These are phyloP conservation scores for Ageneiosus marmoratus DNA, from an alignment of 2,113 vertebrate genomes.

Conservation along the genomic window DNA sequence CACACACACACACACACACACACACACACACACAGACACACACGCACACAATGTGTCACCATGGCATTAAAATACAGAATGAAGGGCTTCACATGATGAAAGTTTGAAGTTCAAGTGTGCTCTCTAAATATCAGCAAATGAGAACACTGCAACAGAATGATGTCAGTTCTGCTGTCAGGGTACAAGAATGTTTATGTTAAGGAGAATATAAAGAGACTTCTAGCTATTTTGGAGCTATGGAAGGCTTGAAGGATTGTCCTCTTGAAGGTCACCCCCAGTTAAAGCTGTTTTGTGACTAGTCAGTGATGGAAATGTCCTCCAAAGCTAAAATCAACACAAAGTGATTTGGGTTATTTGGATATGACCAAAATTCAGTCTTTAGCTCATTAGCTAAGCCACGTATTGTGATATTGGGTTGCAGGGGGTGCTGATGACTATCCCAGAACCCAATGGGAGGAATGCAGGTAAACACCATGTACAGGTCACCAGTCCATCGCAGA, in stretches of 20 bases:
- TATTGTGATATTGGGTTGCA: no score
- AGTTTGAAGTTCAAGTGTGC: not conserved
- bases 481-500: no score
- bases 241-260: not conserved
- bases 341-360: not conserved
- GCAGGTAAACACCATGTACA: no score
- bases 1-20: not conserved
- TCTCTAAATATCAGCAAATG: slow-evolving; percentile 12
- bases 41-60: not conserved
- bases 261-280: not conserved
- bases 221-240: not conserved
- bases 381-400: no score
- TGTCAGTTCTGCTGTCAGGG: not conserved
- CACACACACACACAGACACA: not conserved
- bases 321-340: not conserved
- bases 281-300: not conserved
- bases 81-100: not conserved
- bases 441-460: no score
- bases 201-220: not conserved
- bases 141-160: not conserved
- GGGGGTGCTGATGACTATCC: no score
- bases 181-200: not conserved
- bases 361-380: not conserved
- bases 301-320: not conserved
- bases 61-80: slow-evolving; percentile 9